Evolutionary conservation across 2,797 vertebrate species (phyloP).

Genomic region (Malurus leucopterus): DNA sequence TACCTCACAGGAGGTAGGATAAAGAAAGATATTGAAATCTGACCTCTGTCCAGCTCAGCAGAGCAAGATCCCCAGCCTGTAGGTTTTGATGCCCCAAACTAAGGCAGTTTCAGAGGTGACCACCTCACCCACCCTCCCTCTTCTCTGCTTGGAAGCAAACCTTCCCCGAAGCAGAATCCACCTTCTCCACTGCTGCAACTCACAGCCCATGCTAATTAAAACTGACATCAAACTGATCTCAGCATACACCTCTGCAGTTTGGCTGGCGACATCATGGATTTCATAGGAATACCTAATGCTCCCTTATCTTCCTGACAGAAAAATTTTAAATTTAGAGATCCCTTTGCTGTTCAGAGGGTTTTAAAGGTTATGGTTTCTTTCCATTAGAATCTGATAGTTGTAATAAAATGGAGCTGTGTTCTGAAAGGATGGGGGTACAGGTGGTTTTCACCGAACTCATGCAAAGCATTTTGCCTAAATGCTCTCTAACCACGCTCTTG

Average conservation of each 20-base stretch:
- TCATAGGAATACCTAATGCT: rapidly evolving
- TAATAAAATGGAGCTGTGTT: neutral
- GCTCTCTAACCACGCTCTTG: neutral
- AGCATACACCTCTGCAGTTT: neutral
- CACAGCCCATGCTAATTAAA: neutral
- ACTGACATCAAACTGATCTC: neutral
- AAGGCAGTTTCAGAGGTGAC: neutral
- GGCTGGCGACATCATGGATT: neutral
- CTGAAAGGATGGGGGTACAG: neutral
- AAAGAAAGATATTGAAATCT: neutral
- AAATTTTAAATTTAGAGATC: neutral
- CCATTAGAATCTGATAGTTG: neutral
- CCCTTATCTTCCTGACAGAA: neutral
- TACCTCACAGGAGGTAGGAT: neutral
- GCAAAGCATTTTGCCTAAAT: neutral
- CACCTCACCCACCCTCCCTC: rapidly evolving
- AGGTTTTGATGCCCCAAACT: neutral
- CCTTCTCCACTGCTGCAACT: neutral
- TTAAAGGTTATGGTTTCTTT: neutral
- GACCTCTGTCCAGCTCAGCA: neutral
- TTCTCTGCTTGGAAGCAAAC: neutral
- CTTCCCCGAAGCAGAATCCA: neutral
- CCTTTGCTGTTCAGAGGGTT: neutral
- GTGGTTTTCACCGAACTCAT: neutral
- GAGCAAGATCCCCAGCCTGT: neutral